A percentile compares a stretch with the other conserved stretches of the same genome.
These are phyloP conservation scores for Tenthredo distinguenda DNA, from an alignment of 2,888 invertebrate species.

Conservation along the genomic window DNA sequence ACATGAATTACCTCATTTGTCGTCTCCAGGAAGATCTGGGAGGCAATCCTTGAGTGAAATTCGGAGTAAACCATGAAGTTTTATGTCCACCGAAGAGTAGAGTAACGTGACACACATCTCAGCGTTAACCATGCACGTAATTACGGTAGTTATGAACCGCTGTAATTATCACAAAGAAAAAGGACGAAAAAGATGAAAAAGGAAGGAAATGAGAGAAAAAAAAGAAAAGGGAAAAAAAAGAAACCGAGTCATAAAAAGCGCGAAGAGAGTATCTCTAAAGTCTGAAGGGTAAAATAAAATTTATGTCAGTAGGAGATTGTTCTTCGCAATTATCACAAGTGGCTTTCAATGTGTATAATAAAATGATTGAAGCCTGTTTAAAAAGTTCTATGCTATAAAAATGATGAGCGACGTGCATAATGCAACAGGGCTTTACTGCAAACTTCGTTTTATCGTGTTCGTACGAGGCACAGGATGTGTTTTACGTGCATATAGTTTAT, in stretches of 20 bases:
- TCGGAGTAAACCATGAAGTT: constrained; percentile 11
- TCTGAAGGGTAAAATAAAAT: not conserved
- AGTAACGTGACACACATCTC: not conserved
- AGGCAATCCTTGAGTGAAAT: constrained; percentile 40
- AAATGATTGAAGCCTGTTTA: not conserved
- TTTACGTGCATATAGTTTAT: not conserved
- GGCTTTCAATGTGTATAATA: not conserved
- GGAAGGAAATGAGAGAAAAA: not conserved
- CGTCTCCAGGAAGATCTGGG: constrained; percentile 3
- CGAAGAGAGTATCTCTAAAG: not conserved
- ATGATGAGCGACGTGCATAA: not conserved
- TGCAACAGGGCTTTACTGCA: not conserved
- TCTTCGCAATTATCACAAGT: not conserved
- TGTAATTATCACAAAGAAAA: not conserved
- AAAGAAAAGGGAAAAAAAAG: not conserved
- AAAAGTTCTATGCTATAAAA: not conserved
- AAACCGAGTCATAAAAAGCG: not conserved
- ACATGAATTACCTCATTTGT: constrained; percentile 37
- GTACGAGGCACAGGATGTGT: not conserved
- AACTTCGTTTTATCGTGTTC: not conserved
- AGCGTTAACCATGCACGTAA: not conserved
- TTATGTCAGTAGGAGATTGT: not conserved
- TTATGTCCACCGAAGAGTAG: not conserved
- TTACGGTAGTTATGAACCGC: not conserved
- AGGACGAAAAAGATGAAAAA: not conserved